Percentiles rank a stretch among this genome's conserved stretches.
Conservation (phyloP, 2,888 invertebrate species). For the Drosophila antonietae region DNA sequence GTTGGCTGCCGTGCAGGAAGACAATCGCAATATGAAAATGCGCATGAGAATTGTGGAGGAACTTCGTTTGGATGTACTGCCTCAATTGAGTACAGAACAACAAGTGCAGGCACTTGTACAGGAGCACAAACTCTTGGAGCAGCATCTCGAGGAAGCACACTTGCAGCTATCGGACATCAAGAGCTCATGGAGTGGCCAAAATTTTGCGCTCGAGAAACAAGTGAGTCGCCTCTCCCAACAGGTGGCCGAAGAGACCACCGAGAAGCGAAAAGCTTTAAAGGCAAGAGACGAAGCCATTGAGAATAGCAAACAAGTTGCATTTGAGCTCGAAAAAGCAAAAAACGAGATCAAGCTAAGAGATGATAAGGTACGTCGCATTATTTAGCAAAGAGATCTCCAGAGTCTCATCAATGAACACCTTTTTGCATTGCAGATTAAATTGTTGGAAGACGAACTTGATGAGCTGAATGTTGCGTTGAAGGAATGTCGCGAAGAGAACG, state of each 20-base stretch:
- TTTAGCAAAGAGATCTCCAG: neutral
- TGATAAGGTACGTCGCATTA: conserved; percentile 75
- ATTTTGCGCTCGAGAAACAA: conserved; percentile 95
- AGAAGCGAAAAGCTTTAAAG: conserved; percentile 90
- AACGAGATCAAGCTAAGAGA: conserved; percentile 82
- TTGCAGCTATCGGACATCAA: conserved; percentile 95
- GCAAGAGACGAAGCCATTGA: conserved; percentile 89
- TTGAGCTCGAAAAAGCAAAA: conserved; percentile 80
- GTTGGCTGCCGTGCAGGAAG: conserved; percentile 90
- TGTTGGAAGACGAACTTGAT: conserved; percentile 90
- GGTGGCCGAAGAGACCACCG: conserved; percentile 93
- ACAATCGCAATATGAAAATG: conserved; percentile 88
- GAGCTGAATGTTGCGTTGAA: conserved; percentile 89
- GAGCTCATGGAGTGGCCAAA: conserved; percentile 96
- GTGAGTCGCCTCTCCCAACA: conserved; percentile 92
- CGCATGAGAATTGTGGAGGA: conserved; percentile 83
- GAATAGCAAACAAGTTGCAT: conserved; percentile 85
- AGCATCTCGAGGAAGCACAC: conserved; percentile 93
- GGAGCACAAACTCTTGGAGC: conserved; percentile 89
- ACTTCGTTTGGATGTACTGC: conserved; percentile 79
- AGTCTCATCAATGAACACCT: neutral
- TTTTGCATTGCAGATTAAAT: conserved; percentile 83
- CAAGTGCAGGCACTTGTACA: conserved; percentile 86
- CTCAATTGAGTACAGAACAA: conserved; percentile 84
- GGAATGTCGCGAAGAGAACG: conserved; percentile 85